Evolutionary conservation across 2,797 vertebrate species (phyloP).

Genomic region (Oceanodroma leucorhoa): DNA sequence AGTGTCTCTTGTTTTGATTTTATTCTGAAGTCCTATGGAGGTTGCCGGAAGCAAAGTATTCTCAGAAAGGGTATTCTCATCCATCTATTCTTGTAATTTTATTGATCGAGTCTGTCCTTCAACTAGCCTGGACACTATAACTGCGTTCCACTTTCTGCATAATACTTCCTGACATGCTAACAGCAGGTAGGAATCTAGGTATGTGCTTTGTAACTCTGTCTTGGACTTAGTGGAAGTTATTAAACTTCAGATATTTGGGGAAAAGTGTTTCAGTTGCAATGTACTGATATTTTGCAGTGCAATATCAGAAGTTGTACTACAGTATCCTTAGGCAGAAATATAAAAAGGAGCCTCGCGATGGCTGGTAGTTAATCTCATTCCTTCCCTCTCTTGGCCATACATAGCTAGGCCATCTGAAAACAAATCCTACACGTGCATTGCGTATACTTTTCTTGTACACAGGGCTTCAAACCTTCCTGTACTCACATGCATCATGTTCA

Average conservation of each 20-base stretch:
- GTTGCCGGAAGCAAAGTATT: background rate
- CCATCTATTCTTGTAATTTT: background rate
- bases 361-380: background rate
- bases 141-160: background rate
- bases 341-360: background rate
- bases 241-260: background rate
- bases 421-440: background rate
- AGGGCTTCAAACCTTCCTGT: background rate
- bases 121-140: background rate
- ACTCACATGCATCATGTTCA: background rate
- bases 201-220: background rate
- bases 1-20: background rate
- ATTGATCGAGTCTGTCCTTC: slow-evolving; percentile 11
- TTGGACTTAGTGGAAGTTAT: background rate
- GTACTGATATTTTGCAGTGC: background rate
- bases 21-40: background rate
- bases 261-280: accelerated
- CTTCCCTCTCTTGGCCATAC: background rate
- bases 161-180: background rate
- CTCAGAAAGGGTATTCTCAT: background rate
- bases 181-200: background rate
- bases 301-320: background rate
- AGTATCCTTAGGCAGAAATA: background rate
- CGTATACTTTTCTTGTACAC: background rate
- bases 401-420: background rate